phyloP scores from a whole-genome alignment of 2,888 invertebrate genomes.

The Halocaridina rubra region DNA sequence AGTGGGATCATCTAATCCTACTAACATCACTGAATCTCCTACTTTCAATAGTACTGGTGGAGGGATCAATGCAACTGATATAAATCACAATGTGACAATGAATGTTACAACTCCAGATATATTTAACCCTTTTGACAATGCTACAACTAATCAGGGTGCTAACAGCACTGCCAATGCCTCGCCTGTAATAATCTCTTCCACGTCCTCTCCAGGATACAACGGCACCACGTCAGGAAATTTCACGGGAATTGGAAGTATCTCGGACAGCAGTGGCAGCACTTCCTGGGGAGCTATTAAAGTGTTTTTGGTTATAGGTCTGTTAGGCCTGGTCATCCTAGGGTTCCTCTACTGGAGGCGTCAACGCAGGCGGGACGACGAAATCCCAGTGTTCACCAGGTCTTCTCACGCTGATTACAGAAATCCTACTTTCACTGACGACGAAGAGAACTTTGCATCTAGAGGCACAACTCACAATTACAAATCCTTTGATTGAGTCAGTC shows the following conservation, averaged over 20 bases:
- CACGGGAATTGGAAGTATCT: background rate
- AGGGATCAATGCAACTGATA: background rate
- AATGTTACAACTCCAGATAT: background rate
- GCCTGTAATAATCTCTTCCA: background rate
- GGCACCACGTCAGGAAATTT: background rate
- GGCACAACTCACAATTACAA: conserved; percentile 34
- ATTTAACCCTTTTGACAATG: background rate
- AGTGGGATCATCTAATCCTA: background rate
- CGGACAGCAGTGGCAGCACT: background rate
- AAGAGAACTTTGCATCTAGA: conserved; percentile 27
- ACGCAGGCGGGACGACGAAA: conserved; percentile 47
- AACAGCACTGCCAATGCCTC: background rate
- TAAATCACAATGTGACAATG: background rate
- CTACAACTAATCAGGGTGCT: background rate
- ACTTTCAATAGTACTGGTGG: background rate
- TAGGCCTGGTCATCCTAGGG: conserved; percentile 18
- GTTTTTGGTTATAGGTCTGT: conserved; percentile 17
- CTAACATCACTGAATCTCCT: background rate
- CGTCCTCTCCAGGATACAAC: conserved; percentile 9
- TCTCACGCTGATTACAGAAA: conserved; percentile 39
- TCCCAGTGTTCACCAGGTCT: conserved; percentile 36
- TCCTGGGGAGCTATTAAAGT: conserved; percentile 38
- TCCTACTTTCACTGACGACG: conserved; percentile 44
- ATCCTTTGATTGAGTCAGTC: conserved; percentile 44
- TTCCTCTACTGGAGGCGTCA: conserved; percentile 42